Percentiles rank a stretch among this genome's conserved stretches.
Conservation (phyloP, 2,888 invertebrate species). For the Rhaphigaster nebulosa region DNA sequence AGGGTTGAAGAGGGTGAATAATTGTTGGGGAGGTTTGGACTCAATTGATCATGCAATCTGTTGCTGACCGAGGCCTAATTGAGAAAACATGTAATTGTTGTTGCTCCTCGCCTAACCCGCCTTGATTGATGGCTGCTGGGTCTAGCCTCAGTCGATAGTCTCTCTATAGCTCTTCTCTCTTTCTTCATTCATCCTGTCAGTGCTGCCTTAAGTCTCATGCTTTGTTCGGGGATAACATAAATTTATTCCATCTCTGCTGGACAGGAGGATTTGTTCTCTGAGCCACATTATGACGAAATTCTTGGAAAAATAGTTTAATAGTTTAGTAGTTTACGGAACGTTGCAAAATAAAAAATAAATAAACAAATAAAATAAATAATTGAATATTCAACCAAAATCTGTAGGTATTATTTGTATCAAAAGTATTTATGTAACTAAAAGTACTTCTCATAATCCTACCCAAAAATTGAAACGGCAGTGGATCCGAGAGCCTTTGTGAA, state of each 20-base stretch:
- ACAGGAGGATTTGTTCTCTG: too few relatives aligned
- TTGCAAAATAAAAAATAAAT: too few relatives aligned
- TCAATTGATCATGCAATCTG: slow-evolving; percentile 17
- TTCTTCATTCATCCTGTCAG: background rate
- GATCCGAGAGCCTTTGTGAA: too few relatives aligned
- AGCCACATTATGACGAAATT: too few relatives aligned
- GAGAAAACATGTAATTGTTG: slow-evolving; percentile 49
- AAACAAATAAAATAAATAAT: too few relatives aligned
- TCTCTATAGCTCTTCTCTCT: background rate
- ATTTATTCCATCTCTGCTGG: background rate
- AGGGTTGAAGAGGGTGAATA: background rate
- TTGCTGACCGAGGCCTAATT: slow-evolving; percentile 1
- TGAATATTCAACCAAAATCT: too few relatives aligned
- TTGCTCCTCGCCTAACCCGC: background rate
- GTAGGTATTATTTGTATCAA: too few relatives aligned
- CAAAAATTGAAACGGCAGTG: too few relatives aligned
- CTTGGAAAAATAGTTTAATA: background rate
- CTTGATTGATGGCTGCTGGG: background rate
- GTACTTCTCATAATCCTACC: too few relatives aligned
- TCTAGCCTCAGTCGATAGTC: background rate
- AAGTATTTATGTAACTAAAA: too few relatives aligned
- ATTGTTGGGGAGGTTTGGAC: background rate
- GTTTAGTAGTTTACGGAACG: too few relatives aligned
- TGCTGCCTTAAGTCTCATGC: background rate
- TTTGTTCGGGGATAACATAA: background rate